Conservation (phyloP, 1,140 invertebrate species). For the Agraylea sexmaculata region DNA sequence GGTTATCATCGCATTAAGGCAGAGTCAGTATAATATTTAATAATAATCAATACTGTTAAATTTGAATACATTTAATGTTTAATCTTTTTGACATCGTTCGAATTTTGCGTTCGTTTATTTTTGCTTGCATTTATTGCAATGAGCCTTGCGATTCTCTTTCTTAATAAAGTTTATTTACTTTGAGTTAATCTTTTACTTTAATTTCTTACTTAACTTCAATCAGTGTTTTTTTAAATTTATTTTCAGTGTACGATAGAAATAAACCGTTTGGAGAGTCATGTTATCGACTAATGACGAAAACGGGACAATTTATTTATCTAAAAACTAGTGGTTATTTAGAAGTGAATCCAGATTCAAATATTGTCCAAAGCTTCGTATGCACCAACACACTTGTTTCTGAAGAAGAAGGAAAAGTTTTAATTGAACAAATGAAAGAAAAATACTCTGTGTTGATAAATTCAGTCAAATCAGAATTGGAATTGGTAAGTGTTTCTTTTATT, state of each 20-base stretch:
- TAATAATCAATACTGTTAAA: constrained; percentile 8
- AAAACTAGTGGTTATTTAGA: constrained; percentile 68
- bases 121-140: constrained; percentile 21
- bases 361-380: constrained; percentile 71
- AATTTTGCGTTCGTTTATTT: constrained; percentile 14
- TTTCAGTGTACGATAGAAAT: constrained; percentile 68
- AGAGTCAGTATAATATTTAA: constrained; percentile 53
- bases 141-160: constrained; percentile 19
- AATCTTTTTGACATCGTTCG: constrained; percentile 15
- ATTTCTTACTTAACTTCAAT: background rate
- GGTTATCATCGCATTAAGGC: constrained; percentile 68
- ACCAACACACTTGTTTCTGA: constrained; percentile 67
- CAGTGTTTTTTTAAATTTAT: constrained; percentile 10
- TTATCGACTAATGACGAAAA: constrained; percentile 66
- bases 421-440: constrained; percentile 59
- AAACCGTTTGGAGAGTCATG: constrained; percentile 65
- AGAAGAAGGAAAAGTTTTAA: constrained; percentile 53
- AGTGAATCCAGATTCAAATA: constrained; percentile 54
- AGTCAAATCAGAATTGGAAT: constrained; percentile 25
- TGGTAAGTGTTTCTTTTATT: no score
- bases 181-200: constrained; percentile 2
- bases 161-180: constrained; percentile 17
- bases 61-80: constrained; percentile 19
- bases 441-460: constrained; percentile 46
- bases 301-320: constrained; percentile 68